Base-by-base conservation (phyloP, 1,140 invertebrate species). In the Bombus fervidus region DNA sequence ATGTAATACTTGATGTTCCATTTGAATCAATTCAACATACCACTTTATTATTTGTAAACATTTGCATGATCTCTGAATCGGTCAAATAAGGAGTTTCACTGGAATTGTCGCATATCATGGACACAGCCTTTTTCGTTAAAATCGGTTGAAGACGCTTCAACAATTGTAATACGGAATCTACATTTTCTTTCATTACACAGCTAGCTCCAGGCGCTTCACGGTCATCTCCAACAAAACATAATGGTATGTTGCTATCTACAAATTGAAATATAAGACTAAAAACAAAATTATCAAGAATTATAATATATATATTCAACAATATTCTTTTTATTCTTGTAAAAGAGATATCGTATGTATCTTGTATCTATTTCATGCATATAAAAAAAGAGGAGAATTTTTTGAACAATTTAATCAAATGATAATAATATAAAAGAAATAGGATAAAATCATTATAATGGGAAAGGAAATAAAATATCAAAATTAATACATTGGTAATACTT, bases 131-230 rank as follows among this genome's bases (percentile, higher is more conserved):
- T 82, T 94, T 92, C 59, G 95, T 94, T 86, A 97, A 90, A 91
- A 96, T 96, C 1, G 96, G 96, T 89, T 96, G 95, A 64, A 97
- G 92, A 53, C 95, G 93, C 93, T 96, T 96, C 37, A 97, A 90
- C 41, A 97, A 92, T 90, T 96, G 93, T 82, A 97, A 95, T 15
- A 96, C 96, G 57, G 95, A 95, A 79, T 95, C 95, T 18, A 96
- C 93, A 77, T 96, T 95, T 83, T 96, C 95, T 91, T 96, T 94
- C 77, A 95, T 92, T 59, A 97, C 94, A 92, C 97, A 97, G 92
- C 97, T 96, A 10, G 96, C 95, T 41, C 96, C 95, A 57, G 95
- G 95, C 81, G 94, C 95, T 85, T 95, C 95, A 43, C 85, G 86
- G 75, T 93, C 93, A 71, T 93, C 91, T 86, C 93, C 94, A 74